A percentile compares a stretch with the other conserved stretches of the same genome.
phyloP scores from a whole-genome alignment of 2,797 vertebrate genomes.

The Pygocentrus nattereri region DNA sequence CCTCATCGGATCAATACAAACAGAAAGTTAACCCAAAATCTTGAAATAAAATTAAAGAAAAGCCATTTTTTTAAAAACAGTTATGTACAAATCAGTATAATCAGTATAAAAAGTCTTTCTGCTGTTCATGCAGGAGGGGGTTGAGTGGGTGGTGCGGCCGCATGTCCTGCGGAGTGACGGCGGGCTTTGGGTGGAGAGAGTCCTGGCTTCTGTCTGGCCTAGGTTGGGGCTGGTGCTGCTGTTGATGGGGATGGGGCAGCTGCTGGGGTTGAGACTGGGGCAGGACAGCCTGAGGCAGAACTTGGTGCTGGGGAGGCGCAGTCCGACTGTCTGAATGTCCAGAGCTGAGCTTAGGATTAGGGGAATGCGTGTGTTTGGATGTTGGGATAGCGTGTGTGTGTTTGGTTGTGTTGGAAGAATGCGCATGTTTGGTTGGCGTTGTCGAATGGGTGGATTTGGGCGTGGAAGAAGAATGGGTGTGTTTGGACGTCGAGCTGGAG shows the following conservation, averaged over 20 bases:
- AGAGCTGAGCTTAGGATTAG: constrained; percentile 55
- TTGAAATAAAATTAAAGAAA: constrained; percentile 70
- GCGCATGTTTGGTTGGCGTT: constrained; percentile 14
- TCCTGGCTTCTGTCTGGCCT: constrained; percentile 77
- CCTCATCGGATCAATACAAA: constrained; percentile 57
- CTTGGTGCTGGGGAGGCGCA: constrained; percentile 55
- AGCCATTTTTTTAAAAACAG: constrained; percentile 78
- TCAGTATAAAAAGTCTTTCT: constrained; percentile 88
- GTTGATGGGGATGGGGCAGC: constrained; percentile 65
- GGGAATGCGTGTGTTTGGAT: constrained; percentile 61
- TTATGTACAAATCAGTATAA: constrained; percentile 88
- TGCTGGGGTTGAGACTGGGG: constrained; percentile 69
- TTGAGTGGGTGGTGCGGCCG: constrained; percentile 69
- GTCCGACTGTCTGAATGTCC: constrained; percentile 52
- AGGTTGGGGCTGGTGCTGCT: constrained; percentile 66
- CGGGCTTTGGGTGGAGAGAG: constrained; percentile 73
- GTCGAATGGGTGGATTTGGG: constrained; percentile 29
- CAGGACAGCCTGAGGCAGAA: constrained; percentile 41
- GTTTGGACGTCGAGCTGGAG: constrained; percentile 36
- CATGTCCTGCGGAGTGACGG: constrained; percentile 74
- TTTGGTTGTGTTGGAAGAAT: constrained; percentile 43
- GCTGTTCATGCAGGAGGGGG: constrained; percentile 84
- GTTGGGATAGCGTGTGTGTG: constrained; percentile 65
- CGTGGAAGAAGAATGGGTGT: constrained; percentile 35
- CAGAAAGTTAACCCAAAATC: constrained; percentile 24